A percentile compares a stretch with the other conserved stretches of the same genome.
Conservation (phyloP, 2,797 vertebrate genomes). For the Esox masquinongy region DNA sequence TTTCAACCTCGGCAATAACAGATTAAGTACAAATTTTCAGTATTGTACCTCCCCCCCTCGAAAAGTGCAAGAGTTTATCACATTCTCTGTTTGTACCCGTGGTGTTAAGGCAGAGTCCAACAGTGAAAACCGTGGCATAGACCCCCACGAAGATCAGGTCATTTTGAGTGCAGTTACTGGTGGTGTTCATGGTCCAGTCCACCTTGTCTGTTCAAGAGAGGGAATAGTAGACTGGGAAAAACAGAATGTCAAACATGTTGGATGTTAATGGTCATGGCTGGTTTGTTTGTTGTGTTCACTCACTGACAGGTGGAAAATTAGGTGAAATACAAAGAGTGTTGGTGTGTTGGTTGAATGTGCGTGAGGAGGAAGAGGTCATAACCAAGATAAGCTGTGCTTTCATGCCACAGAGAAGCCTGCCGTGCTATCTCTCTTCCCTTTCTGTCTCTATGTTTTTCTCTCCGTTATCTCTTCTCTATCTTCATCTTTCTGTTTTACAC, state of each 20-base stretch:
- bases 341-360: too few species aligned
- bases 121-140: slow-evolving; percentile 56
- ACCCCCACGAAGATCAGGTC: slow-evolving; percentile 32
- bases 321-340: too few species aligned
- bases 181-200: slow-evolving; percentile 26
- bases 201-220: slow-evolving; percentile 10
- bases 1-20: too few species aligned
- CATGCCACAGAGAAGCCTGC: not conserved
- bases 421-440: not conserved
- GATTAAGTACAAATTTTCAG: too few species aligned
- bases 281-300: not conserved
- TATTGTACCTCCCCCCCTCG: too few species aligned
- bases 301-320: not conserved
- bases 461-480: not conserved
- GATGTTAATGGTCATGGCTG: not conserved
- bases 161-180: not conserved
- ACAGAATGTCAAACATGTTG: not conserved
- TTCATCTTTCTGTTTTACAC: not conserved
- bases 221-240: not conserved
- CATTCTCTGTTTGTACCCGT: slow-evolving; percentile 19
- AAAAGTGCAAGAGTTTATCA: not conserved
- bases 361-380: not conserved
- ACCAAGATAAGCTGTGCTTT: not conserved
- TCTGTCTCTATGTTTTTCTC: not conserved
- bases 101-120: slow-evolving; percentile 65